A percentile compares a stretch with the other conserved stretches of the same genome.
phyloP scores from a whole-genome alignment of 92 coral and sea anemone species.

The Heliopora coerulea region DNA sequence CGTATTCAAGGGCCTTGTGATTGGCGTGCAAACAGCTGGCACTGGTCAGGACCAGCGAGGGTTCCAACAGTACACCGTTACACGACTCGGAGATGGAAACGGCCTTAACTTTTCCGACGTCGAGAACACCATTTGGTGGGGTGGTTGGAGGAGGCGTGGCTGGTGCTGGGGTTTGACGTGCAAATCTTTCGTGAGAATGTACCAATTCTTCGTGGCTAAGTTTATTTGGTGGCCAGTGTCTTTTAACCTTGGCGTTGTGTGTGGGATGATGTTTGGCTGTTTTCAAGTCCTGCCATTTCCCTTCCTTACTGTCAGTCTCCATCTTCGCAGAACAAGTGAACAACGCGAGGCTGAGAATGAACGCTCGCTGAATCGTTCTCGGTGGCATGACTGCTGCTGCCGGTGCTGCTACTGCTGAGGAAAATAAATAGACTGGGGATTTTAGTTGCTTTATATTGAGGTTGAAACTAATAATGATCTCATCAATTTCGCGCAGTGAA shows the following conservation, averaged over 20 bases:
- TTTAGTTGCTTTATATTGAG: neutral
- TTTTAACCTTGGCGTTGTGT: too few species aligned
- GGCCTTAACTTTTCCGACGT: too few species aligned
- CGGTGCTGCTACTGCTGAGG: neutral
- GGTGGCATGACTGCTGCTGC: neutral
- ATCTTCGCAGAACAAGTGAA: neutral
- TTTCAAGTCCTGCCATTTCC: neutral
- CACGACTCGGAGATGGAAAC: slow-evolving; percentile 1
- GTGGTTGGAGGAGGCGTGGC: too few species aligned
- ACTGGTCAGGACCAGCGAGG: slow-evolving; percentile 18
- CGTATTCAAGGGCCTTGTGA: neutral
- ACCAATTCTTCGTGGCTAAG: too few species aligned
- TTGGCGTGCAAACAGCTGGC: slow-evolving; percentile 14
- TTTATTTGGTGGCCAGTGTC: too few species aligned
- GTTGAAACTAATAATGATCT: neutral
- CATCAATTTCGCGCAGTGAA: neutral
- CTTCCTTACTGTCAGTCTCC: neutral
- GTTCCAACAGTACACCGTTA: slow-evolving; percentile 22
- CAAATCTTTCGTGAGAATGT: too few species aligned
- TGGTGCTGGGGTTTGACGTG: too few species aligned
- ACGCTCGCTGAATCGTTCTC: neutral
- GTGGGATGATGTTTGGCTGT: neutral
- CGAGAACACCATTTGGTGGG: too few species aligned
- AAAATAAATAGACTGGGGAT: neutral
- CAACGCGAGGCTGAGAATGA: neutral